Conservation (phyloP, 2,888 invertebrate species). For the Ornithoptera alexandrae region DNA sequence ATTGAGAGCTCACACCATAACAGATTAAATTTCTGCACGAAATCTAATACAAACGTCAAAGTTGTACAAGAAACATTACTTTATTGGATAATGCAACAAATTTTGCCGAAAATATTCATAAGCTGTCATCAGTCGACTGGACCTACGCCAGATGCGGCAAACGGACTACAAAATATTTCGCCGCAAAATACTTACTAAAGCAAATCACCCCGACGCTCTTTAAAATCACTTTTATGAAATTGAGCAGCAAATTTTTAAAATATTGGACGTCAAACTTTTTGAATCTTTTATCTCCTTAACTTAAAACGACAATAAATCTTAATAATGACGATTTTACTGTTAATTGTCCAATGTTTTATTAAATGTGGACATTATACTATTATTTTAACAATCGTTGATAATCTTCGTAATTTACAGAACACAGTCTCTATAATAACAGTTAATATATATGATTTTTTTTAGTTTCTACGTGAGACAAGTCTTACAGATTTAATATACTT, state of each 20-base stretch:
- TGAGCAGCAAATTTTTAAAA: slow-evolving; percentile 58
- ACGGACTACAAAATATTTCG: slow-evolving; percentile 75
- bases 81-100: slow-evolving; percentile 62
- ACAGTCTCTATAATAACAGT: too few species aligned
- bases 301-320: neutral
- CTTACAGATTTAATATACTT: neutral
- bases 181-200: slow-evolving; percentile 73
- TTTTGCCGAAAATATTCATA: slow-evolving; percentile 79
- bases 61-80: slow-evolving; percentile 61
- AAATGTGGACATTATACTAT: neutral
- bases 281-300: slow-evolving; percentile 10
- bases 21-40: slow-evolving; percentile 30
- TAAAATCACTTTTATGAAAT: slow-evolving; percentile 72
- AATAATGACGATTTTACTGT: neutral
- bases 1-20: neutral
- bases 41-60: slow-evolving; percentile 55
- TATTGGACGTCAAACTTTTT: slow-evolving; percentile 38
- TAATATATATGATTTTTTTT: neutral
- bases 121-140: slow-evolving; percentile 79
- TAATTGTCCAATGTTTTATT: neutral
- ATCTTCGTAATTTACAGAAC: too few species aligned
- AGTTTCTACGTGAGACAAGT: neutral
- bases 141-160: slow-evolving; percentile 75
- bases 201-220: slow-evolving; percentile 69
- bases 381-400: too few species aligned